Percentiles rank a stretch among this genome's conserved stretches.
phyloP scores from a whole-genome alignment of 2,113 vertebrate species.

The Campylorhamphus procurvoides region DNA sequence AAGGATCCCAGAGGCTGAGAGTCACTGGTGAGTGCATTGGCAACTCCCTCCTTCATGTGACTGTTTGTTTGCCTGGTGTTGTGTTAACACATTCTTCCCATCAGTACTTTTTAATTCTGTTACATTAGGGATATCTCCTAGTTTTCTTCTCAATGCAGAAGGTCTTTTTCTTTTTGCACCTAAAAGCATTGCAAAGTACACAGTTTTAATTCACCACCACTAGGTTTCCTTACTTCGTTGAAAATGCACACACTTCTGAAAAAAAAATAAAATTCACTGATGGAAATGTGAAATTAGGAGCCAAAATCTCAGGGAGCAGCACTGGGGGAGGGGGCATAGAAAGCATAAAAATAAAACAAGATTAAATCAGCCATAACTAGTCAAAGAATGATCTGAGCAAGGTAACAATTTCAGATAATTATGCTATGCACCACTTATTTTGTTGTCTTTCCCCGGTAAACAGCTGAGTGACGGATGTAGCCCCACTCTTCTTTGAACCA shows the following conservation, averaged over 20 bases:
- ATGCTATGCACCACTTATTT: background rate
- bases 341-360: background rate
- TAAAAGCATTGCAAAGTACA: background rate
- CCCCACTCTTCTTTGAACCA: background rate
- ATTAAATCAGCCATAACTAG: background rate
- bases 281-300: background rate
- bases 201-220: background rate
- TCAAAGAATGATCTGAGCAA: background rate
- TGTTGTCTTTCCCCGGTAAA: background rate
- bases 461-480: background rate
- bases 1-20: background rate
- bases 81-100: background rate
- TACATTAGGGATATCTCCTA: background rate
- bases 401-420: background rate
- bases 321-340: background rate
- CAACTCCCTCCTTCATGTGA: no score
- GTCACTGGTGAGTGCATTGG: no score
- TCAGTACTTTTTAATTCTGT: background rate
- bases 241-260: background rate
- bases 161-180: background rate
- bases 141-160: background rate
- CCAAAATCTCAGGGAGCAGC: accelerated
- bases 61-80: background rate
- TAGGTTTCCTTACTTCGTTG: background rate
- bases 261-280: background rate